phyloP scores from a whole-genome alignment of 2,797 vertebrate genomes.

The Molossus molossus region DNA sequence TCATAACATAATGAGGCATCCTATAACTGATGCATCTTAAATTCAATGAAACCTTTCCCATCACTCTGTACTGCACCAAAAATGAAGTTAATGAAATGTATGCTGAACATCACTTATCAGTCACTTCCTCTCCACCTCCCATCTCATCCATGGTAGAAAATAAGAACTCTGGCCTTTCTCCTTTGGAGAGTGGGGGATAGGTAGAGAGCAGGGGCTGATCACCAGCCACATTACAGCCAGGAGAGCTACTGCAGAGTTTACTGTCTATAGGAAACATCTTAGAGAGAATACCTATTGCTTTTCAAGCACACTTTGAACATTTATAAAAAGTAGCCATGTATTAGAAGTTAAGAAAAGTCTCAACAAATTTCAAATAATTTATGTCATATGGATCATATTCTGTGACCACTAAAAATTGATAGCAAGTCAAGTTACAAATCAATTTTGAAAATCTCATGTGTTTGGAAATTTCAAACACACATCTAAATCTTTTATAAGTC shows the following conservation, averaged over 20 bases:
- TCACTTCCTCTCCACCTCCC: not conserved
- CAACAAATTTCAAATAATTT: not conserved
- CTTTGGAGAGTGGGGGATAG: not conserved
- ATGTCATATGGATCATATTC: not conserved
- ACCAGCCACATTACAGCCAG: not conserved
- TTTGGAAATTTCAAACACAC: slow-evolving; percentile 38
- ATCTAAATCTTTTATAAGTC: slow-evolving; percentile 5
- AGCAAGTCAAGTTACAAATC: not conserved
- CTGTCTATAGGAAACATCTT: not conserved
- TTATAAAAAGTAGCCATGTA: not conserved
- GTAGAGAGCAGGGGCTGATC: not conserved
- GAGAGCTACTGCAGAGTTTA: not conserved
- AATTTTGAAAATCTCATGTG: slow-evolving; percentile 5
- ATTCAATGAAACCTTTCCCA: slow-evolving; percentile 15
- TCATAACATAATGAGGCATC: slow-evolving; percentile 42
- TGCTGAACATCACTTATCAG: not conserved
- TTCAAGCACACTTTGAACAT: not conserved
- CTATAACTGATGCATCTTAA: not conserved
- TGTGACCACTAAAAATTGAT: not conserved
- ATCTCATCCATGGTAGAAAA: not conserved
- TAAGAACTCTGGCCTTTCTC: not conserved
- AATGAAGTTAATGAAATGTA: slow-evolving; percentile 46
- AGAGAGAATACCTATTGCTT: not conserved
- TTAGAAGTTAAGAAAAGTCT: not conserved
- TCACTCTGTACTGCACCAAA: slow-evolving; percentile 4